Base-by-base conservation (phyloP, 2,113 vertebrate genomes). In the Dolichallabes microphthalmus region DNA sequence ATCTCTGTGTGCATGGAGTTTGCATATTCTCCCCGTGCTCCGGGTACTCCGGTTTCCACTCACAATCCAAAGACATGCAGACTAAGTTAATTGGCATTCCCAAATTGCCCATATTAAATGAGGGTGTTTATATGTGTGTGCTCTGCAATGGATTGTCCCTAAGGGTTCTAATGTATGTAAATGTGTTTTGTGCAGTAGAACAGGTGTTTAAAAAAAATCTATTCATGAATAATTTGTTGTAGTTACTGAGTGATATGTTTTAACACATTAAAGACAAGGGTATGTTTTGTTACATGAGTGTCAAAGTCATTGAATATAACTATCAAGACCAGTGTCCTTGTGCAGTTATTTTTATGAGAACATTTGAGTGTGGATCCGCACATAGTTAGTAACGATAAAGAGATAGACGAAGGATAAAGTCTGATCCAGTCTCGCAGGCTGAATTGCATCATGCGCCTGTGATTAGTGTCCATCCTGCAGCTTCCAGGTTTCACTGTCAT, bases 401-500 rank as follows among this genome's bases (percentile, higher is more conserved):
- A n/a, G 35, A 80, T 15, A 80, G 0, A 27, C 20, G 73, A 35
- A 10, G 11, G 15, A 45, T 25, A 32, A 20, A 57, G 55, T 58
- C 52, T 74, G 68, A 86, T n/a, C 11, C 17, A 81, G 84, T 74
- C 10, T 64, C 63, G 25, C n/a, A 53, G 66, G 27, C 78, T 63
- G 55, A 74, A 80, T 73, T 81, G 68, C 84, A 86, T 86, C 57
- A 82, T 80, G 30, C 63, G 55, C 32, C 68, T 86, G n/a, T 55
- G 57, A 68, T 80, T 82, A 61, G 69, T 84, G 83, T 68, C 84
- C 63, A 30, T 64, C 68, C 68, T 19, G 39, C 68, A 81, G 69
- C 82, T 84, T 61, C 61, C 79, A 83, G 86, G 66, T 85, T 81
- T 81, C 39, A 74, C 79, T n/a, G 17, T 87, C 66, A 30, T 81